Conservation (phyloP, 1,140 invertebrate genomes). For the Colletes gigas region DNA sequence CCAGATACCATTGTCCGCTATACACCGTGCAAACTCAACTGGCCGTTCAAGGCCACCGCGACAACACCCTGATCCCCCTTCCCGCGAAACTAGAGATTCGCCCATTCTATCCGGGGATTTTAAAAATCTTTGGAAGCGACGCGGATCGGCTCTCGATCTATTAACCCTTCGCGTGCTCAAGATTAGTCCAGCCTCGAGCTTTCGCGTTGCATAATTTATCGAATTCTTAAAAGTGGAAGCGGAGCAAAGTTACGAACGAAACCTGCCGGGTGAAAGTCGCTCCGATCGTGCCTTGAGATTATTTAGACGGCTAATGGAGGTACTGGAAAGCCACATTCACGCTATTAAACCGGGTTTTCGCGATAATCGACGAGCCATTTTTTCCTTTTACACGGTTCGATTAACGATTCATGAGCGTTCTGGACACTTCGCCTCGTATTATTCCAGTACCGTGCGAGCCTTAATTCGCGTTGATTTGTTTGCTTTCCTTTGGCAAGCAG, state of each 20-base stretch:
- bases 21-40: neutral
- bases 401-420: slow-evolving; percentile 24
- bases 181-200: neutral
- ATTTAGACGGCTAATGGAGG: slow-evolving; percentile 22
- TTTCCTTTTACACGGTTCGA: slow-evolving; percentile 4
- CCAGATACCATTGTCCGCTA: neutral
- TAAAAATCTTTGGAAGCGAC: too few species aligned
- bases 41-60: neutral
- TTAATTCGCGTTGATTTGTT: slow-evolving; percentile 34
- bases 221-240: neutral
- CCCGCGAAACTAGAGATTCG: too few species aligned
- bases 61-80: neutral
- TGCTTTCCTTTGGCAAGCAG: slow-evolving; percentile 79
- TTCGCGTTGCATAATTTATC: slow-evolving; percentile 18
- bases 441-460: neutral
- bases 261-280: slow-evolving; percentile 33
- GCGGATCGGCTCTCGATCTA: too few species aligned
- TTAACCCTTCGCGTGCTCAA: too few species aligned
- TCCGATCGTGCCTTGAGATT: slow-evolving; percentile 13
- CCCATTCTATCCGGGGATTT: too few species aligned
- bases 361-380: slow-evolving; percentile 18
- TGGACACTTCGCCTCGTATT: neutral
- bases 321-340: slow-evolving; percentile 13
- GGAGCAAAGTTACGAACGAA: neutral
- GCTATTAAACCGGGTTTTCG: slow-evolving; percentile 22